phyloP scores from a whole-genome alignment of 2,797 vertebrate species.

The Carduelis carduelis region DNA sequence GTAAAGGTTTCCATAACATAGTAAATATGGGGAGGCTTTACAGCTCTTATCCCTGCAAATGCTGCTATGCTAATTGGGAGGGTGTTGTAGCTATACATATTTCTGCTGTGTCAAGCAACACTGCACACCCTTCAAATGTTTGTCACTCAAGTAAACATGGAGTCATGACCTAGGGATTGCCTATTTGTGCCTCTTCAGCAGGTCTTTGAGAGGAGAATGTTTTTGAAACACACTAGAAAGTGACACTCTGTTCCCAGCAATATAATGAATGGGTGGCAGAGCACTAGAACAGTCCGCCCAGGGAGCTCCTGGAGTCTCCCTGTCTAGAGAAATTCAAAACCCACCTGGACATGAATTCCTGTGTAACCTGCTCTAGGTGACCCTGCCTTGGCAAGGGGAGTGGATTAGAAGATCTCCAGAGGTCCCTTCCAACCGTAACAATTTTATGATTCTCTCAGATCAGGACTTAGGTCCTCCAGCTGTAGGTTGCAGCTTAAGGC shows the following conservation, averaged over 20 bases:
- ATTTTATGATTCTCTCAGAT: neutral
- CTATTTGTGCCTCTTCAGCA: neutral
- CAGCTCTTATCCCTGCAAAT: neutral
- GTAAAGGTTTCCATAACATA: neutral
- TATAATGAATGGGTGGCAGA: neutral
- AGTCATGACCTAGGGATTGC: neutral
- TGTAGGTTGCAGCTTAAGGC: neutral
- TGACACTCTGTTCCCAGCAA: neutral
- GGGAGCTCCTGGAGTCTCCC: neutral
- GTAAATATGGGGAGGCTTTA: neutral
- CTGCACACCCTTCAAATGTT: neutral
- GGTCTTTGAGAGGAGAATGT: neutral
- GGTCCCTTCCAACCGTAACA: neutral
- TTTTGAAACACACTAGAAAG: neutral
- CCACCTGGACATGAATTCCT: neutral
- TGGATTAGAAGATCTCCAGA: neutral
- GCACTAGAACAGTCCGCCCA: neutral
- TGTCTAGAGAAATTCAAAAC: neutral
- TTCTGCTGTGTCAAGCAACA: neutral
- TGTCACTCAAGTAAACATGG: neutral
- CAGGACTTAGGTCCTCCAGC: neutral
- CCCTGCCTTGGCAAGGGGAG: neutral
- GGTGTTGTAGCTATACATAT: rapidly evolving
- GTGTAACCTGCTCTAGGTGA: neutral
- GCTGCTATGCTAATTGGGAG: neutral